phyloP scores from a whole-genome alignment of 2,888 invertebrate genomes.

The Melanargia galathea region DNA sequence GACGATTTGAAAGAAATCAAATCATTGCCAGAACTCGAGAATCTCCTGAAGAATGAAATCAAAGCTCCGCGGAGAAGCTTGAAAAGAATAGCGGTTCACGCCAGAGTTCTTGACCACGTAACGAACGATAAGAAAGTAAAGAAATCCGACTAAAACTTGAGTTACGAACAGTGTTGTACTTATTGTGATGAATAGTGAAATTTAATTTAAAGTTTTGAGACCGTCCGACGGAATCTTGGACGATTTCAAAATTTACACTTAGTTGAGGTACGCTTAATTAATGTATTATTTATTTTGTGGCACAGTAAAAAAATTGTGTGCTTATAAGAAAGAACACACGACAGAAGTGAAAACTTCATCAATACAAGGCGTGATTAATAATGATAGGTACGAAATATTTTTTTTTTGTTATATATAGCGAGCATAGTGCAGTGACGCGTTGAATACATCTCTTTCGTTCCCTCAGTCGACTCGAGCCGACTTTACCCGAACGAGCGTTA shows the following conservation, averaged over 20 bases:
- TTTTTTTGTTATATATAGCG: too few species aligned
- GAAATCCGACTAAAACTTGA: constrained; percentile 39
- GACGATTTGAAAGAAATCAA: constrained; percentile 70
- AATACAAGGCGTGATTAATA: too few species aligned
- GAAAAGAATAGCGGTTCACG: constrained; percentile 61
- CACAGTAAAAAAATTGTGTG: constrained; percentile 33
- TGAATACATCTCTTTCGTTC: too few species aligned
- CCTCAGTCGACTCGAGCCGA: too few species aligned
- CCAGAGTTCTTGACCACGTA: constrained; percentile 56
- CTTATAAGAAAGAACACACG: too few species aligned
- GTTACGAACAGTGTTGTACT: constrained; percentile 3
- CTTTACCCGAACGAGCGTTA: too few species aligned
- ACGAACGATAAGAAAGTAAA: constrained; percentile 47
- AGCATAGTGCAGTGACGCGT: too few species aligned
- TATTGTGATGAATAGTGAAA: constrained; percentile 27
- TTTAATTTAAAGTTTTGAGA: constrained; percentile 62
- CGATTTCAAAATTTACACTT: constrained; percentile 66
- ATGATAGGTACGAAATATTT: too few species aligned
- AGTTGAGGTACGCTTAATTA: constrained; percentile 45
- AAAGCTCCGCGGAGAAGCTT: constrained; percentile 65
- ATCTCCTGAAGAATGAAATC: constrained; percentile 67
- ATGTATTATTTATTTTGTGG: constrained; percentile 49
- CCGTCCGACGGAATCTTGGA: constrained; percentile 76
- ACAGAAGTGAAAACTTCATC: too few species aligned
- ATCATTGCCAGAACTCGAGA: constrained; percentile 64